Base-by-base conservation (phyloP, 2,113 vertebrate genomes). In the Bambusicola thoracicus region DNA sequence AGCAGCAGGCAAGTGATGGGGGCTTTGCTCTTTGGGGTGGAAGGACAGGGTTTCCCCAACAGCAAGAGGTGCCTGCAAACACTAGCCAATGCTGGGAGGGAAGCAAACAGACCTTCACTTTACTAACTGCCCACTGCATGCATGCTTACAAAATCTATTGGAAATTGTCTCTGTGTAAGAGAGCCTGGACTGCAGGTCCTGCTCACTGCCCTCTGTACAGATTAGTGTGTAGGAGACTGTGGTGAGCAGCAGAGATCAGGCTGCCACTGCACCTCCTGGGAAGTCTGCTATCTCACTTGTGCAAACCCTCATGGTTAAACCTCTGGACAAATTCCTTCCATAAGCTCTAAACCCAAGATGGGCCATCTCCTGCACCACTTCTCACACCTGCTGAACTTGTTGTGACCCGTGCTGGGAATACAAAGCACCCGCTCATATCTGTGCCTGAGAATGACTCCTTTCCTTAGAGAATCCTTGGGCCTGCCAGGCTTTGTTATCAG, bases 1-100 rank as follows among this genome's bases (percentile, higher is more conserved):
- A 95, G 98, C 99, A n/a, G 97, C 99, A 97, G 99, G 99, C 99
- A 83, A 95, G 98, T 97, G 48, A 77, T 0, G 29, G 46, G 56
- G 66, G 11, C 32, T 62, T 18, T 30, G 22, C 46, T 81, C 30
- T 81, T 21, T 13, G 74, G 91, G 94, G 48, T 63, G 92, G 70
- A 13, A 62, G 24, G 11, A 3, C 34, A 69, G 73, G 51, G 1
- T 15, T 70, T 63, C 19, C 10, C 92, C 66, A 43, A 68, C 70
- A 81, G 44, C 41, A 18, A 10, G 61, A 51, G n/a, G 20, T 9
- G 3, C 27, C 83, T 29, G 19, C 69, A 81, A 86, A 81, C 18
- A 18, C 10, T 22, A 38, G 34, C 1, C 4, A 15, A 27, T 1
- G 3, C 27, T 29, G 49, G 55, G 21, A 81, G 56, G 25, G 61